Conservation (phyloP, 2,888 invertebrate species). For the Thymelicus sylvestris region DNA sequence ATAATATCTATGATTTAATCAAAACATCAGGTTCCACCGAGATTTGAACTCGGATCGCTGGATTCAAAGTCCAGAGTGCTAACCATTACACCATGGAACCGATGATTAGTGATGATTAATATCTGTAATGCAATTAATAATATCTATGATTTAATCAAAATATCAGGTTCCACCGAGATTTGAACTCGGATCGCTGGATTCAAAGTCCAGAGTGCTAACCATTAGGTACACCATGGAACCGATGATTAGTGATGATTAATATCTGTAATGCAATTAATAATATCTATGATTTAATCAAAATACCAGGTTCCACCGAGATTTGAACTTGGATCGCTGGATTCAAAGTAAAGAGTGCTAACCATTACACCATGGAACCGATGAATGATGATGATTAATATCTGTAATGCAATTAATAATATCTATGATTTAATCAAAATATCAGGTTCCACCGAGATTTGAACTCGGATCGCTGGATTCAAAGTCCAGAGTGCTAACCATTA, state of each 20-base stretch:
- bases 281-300: background rate
- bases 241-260: conserved; percentile 20
- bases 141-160: background rate
- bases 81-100: conserved; percentile 81
- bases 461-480: conserved; percentile 94
- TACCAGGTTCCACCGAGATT: conserved; percentile 90
- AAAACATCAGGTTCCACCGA: no score
- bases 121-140: no score
- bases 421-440: background rate
- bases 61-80: conserved; percentile 94
- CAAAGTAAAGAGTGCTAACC: conserved; percentile 91
- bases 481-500: conserved; percentile 94
- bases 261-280: no score
- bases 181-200: conserved; percentile 94
- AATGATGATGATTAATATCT: no score
- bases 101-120: no score
- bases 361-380: background rate
- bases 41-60: conserved; percentile 89
- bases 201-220: conserved; percentile 93
- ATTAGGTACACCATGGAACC: conserved; percentile 93
- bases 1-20: no score
- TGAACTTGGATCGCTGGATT: conserved; percentile 94
- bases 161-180: conserved; percentile 90
- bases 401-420: no score
- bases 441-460: conserved; percentile 93